These are phyloP conservation scores for Elephas maximus DNA, from an alignment of 2,113 vertebrate genomes.

Conservation along the genomic window DNA sequence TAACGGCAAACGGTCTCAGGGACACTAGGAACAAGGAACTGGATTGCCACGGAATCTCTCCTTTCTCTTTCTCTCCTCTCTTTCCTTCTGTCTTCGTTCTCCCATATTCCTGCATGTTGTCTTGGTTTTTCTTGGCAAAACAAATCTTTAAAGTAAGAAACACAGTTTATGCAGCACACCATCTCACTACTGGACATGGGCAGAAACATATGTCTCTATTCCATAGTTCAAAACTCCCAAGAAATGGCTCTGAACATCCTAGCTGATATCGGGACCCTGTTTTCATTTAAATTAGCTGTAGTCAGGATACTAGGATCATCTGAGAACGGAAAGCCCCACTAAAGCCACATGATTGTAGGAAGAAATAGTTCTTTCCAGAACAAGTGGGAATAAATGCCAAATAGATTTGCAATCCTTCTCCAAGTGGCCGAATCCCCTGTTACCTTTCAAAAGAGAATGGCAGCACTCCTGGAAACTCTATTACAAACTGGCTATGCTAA, in stretches of 20 bases:
- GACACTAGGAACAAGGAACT: neutral
- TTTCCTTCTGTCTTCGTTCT: neutral
- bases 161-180: neutral
- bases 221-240: neutral
- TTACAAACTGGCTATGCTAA: neutral
- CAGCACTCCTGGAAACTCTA: neutral
- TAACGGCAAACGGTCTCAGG: neutral
- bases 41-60: neutral
- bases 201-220: neutral
- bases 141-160: neutral
- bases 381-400: neutral
- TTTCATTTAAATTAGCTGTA: neutral
- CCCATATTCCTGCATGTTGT: neutral
- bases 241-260: neutral
- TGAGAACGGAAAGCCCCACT: neutral
- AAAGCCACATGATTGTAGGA: neutral
- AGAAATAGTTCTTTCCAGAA: neutral
- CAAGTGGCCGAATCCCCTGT: neutral
- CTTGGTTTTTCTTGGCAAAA: neutral
- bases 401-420: neutral
- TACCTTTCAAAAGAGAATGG: neutral
- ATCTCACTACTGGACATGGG: neutral
- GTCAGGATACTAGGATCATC: neutral
- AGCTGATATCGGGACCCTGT: neutral
- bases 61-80: neutral